Evolutionary conservation across 1,140 invertebrate genomes (phyloP), one percentile per base, ranked within the genome.

Genomic region (Pseudomyrmex concolor): DNA sequence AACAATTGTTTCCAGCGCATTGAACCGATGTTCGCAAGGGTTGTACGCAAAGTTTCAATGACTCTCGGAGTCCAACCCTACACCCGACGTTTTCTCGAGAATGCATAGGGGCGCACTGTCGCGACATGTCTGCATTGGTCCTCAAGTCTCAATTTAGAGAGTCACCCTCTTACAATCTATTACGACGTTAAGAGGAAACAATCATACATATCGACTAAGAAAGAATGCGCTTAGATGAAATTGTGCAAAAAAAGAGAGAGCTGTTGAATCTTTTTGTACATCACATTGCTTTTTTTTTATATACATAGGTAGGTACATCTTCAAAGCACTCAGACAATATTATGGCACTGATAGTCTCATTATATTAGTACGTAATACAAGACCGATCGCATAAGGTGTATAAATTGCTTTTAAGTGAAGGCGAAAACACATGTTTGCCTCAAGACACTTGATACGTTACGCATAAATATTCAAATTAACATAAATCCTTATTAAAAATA

Each of bases 71-170:
- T 17, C 43, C 51, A 34, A 78, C 88, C 81, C 85, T 25, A 76
- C 81, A 84, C 84, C 72, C 74, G 48, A n/a, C 83, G 63, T 43
- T 62, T 85, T 82, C 67, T 85, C 70, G 64, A 83, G 54, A 64
- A 50, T 54, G 51, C 77, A 90, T 89, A 86, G 86, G 88, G 89
- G 89, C 63, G 80, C 70, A 84, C 84, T 90, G 86, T 89, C 82
- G 83, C 84, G 81, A 77, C 66, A 88, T 62, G 50, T 34, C 70
- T 62, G 71, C 86, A 71, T 87, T 85, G 86, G 55, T 60, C 55
- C 71, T 84, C 86, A 71, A 88, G 86, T 59, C 10, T 48, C 83
- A 84, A 87, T 88, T 85, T 77, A 51, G 80, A 87, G 86, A 88
- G 86, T 88, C 85, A 88, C 55, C 54, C 66, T 66, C 71, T 74